Conservation (phyloP, 2,113 vertebrate genomes). For the Plecturocebus donacophilus region DNA sequence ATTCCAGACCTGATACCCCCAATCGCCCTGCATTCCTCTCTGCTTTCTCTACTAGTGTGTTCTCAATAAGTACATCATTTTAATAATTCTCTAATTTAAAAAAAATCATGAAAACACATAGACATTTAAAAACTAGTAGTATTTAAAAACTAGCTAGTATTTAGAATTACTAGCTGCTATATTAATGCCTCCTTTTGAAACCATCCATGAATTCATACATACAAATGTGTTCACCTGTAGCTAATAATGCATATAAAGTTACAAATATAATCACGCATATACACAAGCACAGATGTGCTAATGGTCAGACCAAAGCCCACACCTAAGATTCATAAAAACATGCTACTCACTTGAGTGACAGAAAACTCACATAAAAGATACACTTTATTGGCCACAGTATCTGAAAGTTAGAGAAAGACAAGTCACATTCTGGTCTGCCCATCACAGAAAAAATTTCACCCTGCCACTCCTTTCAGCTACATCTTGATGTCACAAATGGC, state of each 20-base stretch:
- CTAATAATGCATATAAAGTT: not conserved
- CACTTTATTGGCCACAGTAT: slow-evolving; percentile 44
- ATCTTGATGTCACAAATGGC: not conserved
- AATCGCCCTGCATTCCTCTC: not conserved
- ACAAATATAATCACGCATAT: not conserved
- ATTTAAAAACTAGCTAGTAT: too few relatives aligned
- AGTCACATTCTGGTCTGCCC: not conserved
- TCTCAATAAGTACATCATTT: not conserved
- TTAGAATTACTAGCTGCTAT: not conserved
- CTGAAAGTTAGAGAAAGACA: slow-evolving; percentile 48
- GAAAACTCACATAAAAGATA: slow-evolving; percentile 73
- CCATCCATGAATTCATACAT: not conserved
- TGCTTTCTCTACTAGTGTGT: not conserved
- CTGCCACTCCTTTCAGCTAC: not conserved
- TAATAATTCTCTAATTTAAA: not conserved
- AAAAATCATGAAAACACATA: not conserved
- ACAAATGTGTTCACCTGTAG: not conserved
- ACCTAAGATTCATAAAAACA: not conserved
- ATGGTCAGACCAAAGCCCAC: not conserved
- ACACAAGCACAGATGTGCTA: not conserved
- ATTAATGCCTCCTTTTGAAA: not conserved
- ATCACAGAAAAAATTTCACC: not conserved
- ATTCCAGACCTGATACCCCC: not conserved
- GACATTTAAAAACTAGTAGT: not conserved
- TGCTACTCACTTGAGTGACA: slow-evolving; percentile 53